Evolutionary conservation across 2,797 vertebrate genomes (phyloP).

Genomic region (Malurus splendens): DNA sequence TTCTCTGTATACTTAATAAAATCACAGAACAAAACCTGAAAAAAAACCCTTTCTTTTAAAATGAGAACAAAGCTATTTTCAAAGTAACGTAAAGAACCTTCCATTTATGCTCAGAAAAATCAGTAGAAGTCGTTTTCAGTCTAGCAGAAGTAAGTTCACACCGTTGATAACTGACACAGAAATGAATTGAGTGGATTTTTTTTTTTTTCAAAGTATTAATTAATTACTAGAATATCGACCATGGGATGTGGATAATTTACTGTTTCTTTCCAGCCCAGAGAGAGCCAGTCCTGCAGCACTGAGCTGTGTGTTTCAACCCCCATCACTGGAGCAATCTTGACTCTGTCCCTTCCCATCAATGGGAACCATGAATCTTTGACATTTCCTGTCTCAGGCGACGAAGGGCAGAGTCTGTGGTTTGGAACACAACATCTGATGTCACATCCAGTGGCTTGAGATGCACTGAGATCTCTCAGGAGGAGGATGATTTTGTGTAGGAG

Average conservation of each 20-base stretch:
- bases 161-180: neutral
- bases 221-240: neutral
- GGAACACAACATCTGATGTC: constrained; percentile 7
- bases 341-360: neutral
- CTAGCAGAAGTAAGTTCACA: neutral
- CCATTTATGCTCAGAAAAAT: neutral
- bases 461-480: constrained; percentile 8
- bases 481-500: constrained; percentile 18
- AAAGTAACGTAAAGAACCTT: neutral
- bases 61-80: neutral
- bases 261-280: neutral
- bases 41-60: neutral
- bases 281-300: neutral
- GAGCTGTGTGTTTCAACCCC: neutral
- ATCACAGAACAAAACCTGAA: neutral
- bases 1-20: neutral
- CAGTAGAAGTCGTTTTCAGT: neutral
- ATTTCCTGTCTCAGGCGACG: neutral
- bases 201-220: neutral
- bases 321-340: neutral
- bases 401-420: constrained; percentile 5
- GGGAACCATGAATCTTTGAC: neutral
- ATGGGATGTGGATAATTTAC: neutral
- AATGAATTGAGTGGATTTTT: neutral
- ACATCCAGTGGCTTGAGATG: constrained; percentile 19